These are phyloP conservation scores for Rachycentron canadum DNA, from an alignment of 2,797 vertebrate species.

Conservation along the genomic window DNA sequence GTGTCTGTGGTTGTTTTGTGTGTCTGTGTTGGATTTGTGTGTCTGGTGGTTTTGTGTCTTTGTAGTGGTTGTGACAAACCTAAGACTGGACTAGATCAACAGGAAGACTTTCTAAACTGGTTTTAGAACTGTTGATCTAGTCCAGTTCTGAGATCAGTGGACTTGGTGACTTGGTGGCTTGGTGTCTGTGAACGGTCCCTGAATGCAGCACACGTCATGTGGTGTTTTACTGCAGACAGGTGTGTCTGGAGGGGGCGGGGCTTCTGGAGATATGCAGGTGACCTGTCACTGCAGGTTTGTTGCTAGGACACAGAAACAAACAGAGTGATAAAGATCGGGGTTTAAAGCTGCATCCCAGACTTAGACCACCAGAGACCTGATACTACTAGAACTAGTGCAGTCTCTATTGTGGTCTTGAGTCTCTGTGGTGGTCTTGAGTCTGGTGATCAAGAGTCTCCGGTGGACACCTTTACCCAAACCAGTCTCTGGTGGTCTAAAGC, in stretches of 20 bases:
- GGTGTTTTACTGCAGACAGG: neutral
- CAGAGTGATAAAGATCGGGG: neutral
- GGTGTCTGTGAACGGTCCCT: neutral
- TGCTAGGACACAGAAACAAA: slow-evolving; percentile 23
- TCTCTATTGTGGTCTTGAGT: neutral
- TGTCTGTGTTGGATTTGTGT: too few relatives aligned
- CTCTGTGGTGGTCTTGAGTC: neutral
- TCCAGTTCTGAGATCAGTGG: neutral
- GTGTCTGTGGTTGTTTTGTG: too few relatives aligned
- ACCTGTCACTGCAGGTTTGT: neutral
- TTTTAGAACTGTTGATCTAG: neutral
- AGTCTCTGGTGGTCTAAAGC: neutral
- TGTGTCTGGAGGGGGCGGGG: neutral
- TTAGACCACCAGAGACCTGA: too few relatives aligned
- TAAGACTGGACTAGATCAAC: too few relatives aligned
- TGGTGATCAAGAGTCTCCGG: neutral
- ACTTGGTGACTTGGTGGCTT: neutral
- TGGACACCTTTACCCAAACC: too few relatives aligned
- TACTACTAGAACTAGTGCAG: too few relatives aligned
- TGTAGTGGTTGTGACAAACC: too few relatives aligned
- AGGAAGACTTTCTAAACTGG: too few relatives aligned
- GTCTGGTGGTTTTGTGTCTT: too few relatives aligned
- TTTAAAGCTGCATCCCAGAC: too few relatives aligned
- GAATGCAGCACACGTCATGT: neutral
- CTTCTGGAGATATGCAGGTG: slow-evolving; percentile 9